A percentile compares a stretch with the other conserved stretches of the same genome.
Conservation (phyloP, 2,113 vertebrate species). For the Erythrolamprus reginae region DNA sequence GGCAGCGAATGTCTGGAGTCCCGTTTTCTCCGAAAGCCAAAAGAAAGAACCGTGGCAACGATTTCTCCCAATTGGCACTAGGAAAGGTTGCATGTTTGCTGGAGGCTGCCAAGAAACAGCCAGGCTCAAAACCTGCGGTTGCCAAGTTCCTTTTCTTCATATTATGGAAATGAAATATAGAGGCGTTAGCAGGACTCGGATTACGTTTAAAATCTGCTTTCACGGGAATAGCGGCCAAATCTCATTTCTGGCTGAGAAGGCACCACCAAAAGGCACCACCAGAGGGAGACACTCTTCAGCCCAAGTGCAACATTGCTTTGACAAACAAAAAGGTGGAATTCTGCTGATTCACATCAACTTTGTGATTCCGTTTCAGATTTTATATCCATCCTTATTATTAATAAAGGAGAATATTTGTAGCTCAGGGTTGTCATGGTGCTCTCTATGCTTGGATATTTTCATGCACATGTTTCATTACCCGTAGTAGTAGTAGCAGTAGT, state of each 20-base stretch:
- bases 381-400: neutral
- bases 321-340: neutral
- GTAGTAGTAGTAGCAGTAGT: too few species aligned
- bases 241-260: neutral
- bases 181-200: neutral
- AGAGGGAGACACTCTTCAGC: neutral
- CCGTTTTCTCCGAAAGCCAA: neutral
- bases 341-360: neutral
- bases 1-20: slow-evolving; percentile 14
- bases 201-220: neutral
- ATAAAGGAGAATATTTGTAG: neutral
- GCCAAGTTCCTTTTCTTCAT: neutral
- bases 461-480: neutral
- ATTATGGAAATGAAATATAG: neutral
- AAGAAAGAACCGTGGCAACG: neutral
- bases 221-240: neutral
- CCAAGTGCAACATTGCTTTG: neutral
- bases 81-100: neutral
- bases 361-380: neutral
- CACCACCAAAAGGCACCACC: neutral
- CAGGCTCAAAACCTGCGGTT: neutral
- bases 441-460: neutral
- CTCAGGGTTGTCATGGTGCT: neutral
- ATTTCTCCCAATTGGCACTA: neutral
- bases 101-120: neutral